A percentile compares a stretch with the other conserved stretches of the same genome.
phyloP scores from a whole-genome alignment of 2,797 vertebrate species.

The Parauchenoglanis punctatus region DNA sequence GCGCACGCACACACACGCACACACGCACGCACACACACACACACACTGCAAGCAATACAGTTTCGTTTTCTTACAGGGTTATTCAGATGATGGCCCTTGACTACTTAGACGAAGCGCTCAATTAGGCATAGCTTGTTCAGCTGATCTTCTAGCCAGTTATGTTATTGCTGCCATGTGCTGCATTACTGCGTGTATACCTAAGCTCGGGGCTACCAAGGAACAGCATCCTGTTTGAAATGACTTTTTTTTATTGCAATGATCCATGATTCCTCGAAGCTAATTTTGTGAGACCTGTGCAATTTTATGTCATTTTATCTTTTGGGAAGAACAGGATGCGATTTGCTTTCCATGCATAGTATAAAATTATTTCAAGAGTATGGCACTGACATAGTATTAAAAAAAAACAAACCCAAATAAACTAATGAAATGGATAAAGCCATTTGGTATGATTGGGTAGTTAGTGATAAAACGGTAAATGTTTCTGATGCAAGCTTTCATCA shows the following conservation, averaged over 20 bases:
- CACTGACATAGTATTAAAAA: background rate
- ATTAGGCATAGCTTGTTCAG: conserved; percentile 78
- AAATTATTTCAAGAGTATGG: background rate
- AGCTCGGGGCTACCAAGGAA: conserved; percentile 29
- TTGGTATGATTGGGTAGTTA: background rate
- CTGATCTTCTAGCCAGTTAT: conserved; percentile 71
- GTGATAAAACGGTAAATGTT: conserved; percentile 17
- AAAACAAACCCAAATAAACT: background rate
- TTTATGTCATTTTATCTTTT: background rate
- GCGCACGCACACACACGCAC: conserved; percentile 17
- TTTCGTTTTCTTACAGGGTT: conserved; percentile 70
- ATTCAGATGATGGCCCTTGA: conserved; percentile 70
- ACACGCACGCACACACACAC: conserved; percentile 51
- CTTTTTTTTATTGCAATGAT: conserved; percentile 15
- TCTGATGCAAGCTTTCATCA: background rate
- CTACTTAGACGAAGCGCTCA: conserved; percentile 79
- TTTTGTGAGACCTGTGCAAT: background rate
- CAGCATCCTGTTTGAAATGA: conserved; percentile 18
- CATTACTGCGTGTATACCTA: conserved; percentile 44
- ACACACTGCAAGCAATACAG: conserved; percentile 60
- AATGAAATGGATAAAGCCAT: background rate
- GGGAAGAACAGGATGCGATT: background rate
- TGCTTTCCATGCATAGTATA: background rate
- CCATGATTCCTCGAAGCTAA: conserved; percentile 13
- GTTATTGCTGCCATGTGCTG: conserved; percentile 79